These are phyloP conservation scores for Bombyx huttoni DNA, from an alignment of 2,888 invertebrate genomes.

Conservation along the genomic window DNA sequence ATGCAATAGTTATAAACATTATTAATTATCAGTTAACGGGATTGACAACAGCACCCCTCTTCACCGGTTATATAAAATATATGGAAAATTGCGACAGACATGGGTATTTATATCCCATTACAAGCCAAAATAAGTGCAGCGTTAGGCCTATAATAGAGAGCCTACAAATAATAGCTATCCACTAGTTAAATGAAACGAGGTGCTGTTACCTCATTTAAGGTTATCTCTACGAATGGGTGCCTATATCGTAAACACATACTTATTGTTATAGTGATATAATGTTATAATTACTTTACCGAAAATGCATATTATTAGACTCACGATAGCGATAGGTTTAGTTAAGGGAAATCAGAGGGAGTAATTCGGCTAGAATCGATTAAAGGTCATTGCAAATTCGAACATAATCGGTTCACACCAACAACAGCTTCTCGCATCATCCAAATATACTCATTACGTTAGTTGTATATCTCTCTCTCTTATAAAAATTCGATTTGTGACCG, in stretches of 20 bases:
- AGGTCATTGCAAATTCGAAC: too few species aligned
- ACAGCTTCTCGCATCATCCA: too few species aligned
- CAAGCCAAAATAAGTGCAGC: background rate
- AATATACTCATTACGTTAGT: conserved; percentile 12
- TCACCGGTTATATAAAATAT: background rate
- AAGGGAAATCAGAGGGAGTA: too few species aligned
- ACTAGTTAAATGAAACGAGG: background rate
- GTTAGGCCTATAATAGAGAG: background rate
- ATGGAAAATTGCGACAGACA: background rate
- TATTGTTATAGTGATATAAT: background rate
- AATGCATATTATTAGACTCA: too few species aligned
- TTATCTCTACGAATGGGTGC: too few species aligned
- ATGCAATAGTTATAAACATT: background rate
- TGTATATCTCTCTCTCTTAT: conserved; percentile 32
- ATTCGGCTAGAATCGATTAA: too few species aligned
- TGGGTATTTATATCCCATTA: background rate
- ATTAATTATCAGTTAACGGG: background rate
- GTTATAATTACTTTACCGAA: background rate
- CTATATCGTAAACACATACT: too few species aligned
- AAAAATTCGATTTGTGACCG: conserved; percentile 22
- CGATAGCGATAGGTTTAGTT: too few species aligned
- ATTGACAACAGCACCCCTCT: background rate
- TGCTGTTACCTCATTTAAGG: background rate
- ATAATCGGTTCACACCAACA: too few species aligned
- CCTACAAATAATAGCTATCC: background rate